phyloP scores from a whole-genome alignment of 2,113 vertebrate species.

The Phalacrocorax pelagicus region DNA sequence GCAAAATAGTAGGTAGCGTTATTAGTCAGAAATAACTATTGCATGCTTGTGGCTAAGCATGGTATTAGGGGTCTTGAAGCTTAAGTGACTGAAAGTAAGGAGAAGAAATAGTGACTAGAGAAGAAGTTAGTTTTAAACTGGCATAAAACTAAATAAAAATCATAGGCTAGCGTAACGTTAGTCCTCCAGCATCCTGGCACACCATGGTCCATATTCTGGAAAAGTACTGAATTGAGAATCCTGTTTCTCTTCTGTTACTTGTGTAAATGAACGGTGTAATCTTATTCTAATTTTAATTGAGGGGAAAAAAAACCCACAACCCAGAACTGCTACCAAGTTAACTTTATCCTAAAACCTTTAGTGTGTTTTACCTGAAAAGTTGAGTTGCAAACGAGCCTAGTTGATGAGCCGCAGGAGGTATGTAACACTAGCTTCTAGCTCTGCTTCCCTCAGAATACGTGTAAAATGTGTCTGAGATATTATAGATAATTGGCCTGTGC shows the following conservation, averaged over 20 bases:
- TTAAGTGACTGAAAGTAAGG: neutral
- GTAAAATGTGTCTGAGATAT: neutral
- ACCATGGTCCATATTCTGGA: neutral
- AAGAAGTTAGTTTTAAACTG: neutral
- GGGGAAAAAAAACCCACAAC: neutral
- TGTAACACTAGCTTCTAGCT: neutral
- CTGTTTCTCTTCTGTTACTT: neutral
- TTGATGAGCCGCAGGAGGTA: neutral
- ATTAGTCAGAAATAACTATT: neutral
- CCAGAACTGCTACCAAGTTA: neutral
- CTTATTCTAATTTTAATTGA: neutral
- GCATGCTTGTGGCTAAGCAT: fast-evolving
- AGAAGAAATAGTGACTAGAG: neutral
- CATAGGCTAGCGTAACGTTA: neutral
- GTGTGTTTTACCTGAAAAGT: neutral
- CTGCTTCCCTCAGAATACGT: neutral
- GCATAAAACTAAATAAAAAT: neutral
- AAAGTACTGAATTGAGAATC: neutral
- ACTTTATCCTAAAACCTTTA: neutral
- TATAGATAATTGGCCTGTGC: neutral
- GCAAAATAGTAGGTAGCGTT: neutral
- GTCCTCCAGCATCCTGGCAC: neutral
- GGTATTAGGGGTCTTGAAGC: neutral
- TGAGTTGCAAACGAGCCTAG: neutral
- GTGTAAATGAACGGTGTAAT: neutral